phyloP scores from a whole-genome alignment of 2,888 invertebrate species.

The Hybos culiciformis region DNA sequence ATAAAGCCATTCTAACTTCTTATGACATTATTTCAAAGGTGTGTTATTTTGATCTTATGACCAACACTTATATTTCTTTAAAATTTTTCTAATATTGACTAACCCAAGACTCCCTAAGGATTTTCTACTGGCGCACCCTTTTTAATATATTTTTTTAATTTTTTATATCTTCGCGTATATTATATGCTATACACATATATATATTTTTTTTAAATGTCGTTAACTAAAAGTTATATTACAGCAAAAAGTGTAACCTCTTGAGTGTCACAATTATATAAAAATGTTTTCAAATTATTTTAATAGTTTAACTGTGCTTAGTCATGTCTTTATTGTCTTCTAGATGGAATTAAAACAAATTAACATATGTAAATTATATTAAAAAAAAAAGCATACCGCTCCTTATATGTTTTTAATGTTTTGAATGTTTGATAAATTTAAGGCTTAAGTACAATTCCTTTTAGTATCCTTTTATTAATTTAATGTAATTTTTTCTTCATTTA shows the following conservation, averaged over 20 bases:
- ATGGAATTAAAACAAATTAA: not conserved
- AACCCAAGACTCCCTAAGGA: conserved; percentile 2
- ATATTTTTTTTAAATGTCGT: not conserved
- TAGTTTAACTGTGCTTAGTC: not conserved
- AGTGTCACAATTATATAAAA: not conserved
- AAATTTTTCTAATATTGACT: not conserved
- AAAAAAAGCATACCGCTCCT: not conserved
- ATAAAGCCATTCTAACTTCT: too few species aligned
- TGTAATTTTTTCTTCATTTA: too few species aligned
- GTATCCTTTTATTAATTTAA: too few species aligned
- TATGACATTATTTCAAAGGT: not conserved
- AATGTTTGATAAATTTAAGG: too few species aligned
- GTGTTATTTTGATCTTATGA: not conserved
- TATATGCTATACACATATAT: not conserved
- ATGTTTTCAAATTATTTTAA: too few species aligned
- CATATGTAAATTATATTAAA: not conserved
- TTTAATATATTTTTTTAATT: not conserved
- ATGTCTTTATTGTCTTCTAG: conserved; percentile 2
- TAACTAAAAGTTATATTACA: too few species aligned
- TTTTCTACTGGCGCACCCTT: conserved; percentile 1
- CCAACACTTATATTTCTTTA: not conserved
- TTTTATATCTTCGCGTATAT: not conserved
- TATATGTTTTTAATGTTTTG: too few species aligned
- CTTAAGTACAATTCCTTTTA: too few species aligned
- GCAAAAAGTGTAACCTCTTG: conserved; percentile 3